Percentiles rank a stretch among this genome's conserved stretches.
Conservation (phyloP, 2,797 vertebrate genomes). For the Chrysocyon brachyurus region DNA sequence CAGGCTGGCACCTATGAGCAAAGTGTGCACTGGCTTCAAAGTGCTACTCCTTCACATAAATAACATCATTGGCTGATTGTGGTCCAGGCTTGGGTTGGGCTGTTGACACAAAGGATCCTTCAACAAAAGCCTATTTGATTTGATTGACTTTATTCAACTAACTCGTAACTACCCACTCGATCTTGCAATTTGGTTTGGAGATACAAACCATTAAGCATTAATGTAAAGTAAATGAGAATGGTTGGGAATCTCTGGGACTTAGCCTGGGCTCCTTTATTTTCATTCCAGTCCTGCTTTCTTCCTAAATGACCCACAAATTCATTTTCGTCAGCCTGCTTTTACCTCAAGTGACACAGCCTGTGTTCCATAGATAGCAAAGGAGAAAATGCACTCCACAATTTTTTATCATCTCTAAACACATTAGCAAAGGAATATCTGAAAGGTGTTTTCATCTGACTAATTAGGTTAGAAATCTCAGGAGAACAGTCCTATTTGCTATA, state of each 20-base stretch:
- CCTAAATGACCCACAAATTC: conserved; percentile 46
- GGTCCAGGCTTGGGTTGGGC: not conserved
- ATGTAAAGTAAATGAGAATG: not conserved
- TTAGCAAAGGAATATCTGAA: conserved; percentile 64
- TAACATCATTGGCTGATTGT: not conserved
- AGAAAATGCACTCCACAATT: conserved; percentile 57
- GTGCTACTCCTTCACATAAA: not conserved
- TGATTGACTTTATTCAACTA: not conserved
- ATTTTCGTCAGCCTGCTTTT: conserved; percentile 44
- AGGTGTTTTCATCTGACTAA: conserved; percentile 79
- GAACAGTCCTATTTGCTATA: conserved; percentile 73
- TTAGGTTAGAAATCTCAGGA: conserved; percentile 81
- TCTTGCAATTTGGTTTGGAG: not conserved
- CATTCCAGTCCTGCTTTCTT: conserved; percentile 12
- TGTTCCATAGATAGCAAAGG: conserved; percentile 66
- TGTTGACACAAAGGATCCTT: not conserved
- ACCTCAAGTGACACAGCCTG: conserved; percentile 64
- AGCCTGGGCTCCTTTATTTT: not conserved
- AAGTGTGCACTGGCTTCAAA: not conserved
- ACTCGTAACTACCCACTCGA: not conserved
- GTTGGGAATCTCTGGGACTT: not conserved
- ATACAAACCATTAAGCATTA: not conserved
- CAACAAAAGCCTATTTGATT: not conserved
- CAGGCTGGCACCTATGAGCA: not conserved
- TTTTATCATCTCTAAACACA: conserved; percentile 70